Evolutionary conservation across 2,113 vertebrate genomes (phyloP), one percentile per base, ranked within the genome.

Genomic region (Fregata magnificens): DNA sequence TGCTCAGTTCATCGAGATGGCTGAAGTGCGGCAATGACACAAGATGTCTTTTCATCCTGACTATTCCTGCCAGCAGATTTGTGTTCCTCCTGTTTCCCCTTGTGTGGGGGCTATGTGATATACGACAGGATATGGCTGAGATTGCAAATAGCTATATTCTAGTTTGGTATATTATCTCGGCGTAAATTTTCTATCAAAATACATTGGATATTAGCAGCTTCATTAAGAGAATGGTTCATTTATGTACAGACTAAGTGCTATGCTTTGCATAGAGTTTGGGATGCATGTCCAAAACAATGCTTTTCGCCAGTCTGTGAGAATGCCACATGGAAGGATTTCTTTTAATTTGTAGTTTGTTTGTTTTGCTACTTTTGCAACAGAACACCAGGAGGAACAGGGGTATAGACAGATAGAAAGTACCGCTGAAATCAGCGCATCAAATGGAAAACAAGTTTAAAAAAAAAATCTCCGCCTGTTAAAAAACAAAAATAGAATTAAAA

Each of bases 81-180:
- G 20, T 56, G 63, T 65, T 82, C 28, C 82, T 95, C n/a, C 83
- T 19, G 70, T 81, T 91, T 95, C 53, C n/a, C 69, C 16, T n/a
- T 5, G 6, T 38, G 69, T 79, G 86, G 87, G 86, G 77, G 77
- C 77, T 95, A 65, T 11, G 26, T 85, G 88, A 82, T 65, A 67
- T 8, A 91, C 0, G 9, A 77, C 83, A 89, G 73, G 73, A 89
- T 84, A 38, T 9, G 80, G 52, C 73, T 79, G 69, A 69, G 88
- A 73, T 40, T 69, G 77, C 70, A 96, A 95, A 87, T 44, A 95
- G 47, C 73, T 79, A 26, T 56, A 44, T 83, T 93, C 79, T 42
- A 73, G 76, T 49, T 20, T 16, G 36, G 29, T 69, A 32, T 52
- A 62, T 62, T 45, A 91, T 19, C 62, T 84, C 13, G 1, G 49